Percentiles rank a stretch among this genome's conserved stretches.
Conservation (phyloP, 1,140 invertebrate species). For the Drosophila biarmipes region DNA sequence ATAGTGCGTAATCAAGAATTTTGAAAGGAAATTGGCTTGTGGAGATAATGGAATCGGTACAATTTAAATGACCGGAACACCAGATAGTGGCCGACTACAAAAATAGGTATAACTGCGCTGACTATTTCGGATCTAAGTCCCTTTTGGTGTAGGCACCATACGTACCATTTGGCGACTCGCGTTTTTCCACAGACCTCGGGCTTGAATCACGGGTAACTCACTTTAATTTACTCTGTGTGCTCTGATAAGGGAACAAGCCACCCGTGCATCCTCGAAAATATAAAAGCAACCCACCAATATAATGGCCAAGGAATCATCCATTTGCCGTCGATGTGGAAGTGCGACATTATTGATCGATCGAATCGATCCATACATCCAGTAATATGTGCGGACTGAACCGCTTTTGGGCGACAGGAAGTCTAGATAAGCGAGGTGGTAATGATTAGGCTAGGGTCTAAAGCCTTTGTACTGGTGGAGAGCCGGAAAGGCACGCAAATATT, state of each 20-base stretch:
- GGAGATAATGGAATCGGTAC: slow-evolving; percentile 17
- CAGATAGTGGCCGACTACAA: slow-evolving; percentile 7
- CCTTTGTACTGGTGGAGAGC: neutral
- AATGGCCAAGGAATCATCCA: slow-evolving; percentile 6
- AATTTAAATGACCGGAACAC: slow-evolving; percentile 7
- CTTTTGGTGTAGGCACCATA: slow-evolving; percentile 1
- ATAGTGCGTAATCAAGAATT: slow-evolving; percentile 16
- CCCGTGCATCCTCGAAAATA: neutral
- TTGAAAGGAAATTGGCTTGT: slow-evolving; percentile 21
- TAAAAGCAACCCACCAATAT: neutral
- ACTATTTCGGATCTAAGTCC: slow-evolving; percentile 13
- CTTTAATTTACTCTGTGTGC: neutral
- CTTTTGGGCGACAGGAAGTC: slow-evolving; percentile 34
- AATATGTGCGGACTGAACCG: neutral
- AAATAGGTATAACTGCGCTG: neutral
- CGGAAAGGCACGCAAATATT: slow-evolving; percentile 5
- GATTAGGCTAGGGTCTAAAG: slow-evolving; percentile 8
- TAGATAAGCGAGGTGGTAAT: slow-evolving; percentile 22
- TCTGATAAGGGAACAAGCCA: slow-evolving; percentile 14
- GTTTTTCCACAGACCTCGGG: neutral
- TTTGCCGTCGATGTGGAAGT: slow-evolving; percentile 13
- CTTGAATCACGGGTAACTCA: slow-evolving; percentile 4
- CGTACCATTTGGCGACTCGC: too few relatives aligned
- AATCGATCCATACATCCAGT: neutral
- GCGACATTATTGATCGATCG: slow-evolving; percentile 38